Conservation (phyloP, 2,113 vertebrate species). For the Ciconia stormi region DNA sequence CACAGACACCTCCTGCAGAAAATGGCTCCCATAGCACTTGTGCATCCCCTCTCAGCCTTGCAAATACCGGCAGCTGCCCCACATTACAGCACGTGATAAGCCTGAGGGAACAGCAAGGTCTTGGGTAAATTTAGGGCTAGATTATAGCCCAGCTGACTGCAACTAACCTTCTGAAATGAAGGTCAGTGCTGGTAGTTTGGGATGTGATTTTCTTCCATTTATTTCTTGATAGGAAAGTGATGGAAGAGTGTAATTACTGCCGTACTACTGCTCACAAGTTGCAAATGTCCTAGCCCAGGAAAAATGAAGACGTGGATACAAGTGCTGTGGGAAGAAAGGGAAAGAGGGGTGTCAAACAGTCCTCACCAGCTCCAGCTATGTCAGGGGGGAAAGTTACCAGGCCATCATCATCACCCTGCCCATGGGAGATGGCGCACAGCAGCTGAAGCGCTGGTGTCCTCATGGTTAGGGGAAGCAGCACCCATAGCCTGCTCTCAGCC, state of each 20-base stretch:
- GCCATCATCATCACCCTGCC: accelerated
- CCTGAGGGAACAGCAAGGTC: not conserved
- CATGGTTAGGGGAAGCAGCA: not conserved
- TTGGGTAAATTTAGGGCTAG: not conserved
- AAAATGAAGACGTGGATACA: not conserved
- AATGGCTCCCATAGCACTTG: not conserved
- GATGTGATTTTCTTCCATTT: conserved; percentile 54
- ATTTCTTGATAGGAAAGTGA: conserved; percentile 62
- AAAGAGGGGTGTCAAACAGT: not conserved
- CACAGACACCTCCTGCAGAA: not conserved
- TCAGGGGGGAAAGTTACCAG: not conserved
- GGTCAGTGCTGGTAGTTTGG: conserved; percentile 4
- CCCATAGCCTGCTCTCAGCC: not conserved
- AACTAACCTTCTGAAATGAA: conserved; percentile 41
- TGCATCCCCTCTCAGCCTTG: not conserved
- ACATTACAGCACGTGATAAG: accelerated
- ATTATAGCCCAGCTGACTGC: conserved; percentile 13
- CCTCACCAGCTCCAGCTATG: accelerated
- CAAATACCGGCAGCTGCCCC: not conserved
- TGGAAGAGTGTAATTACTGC: conserved; percentile 64
- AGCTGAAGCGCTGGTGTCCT: not conserved
- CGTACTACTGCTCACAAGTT: not conserved
- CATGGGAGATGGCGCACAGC: accelerated
- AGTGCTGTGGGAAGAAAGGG: not conserved
- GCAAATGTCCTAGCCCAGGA: not conserved